Base-by-base conservation (phyloP, 2,888 invertebrate species). In the Heliconius sara region DNA sequence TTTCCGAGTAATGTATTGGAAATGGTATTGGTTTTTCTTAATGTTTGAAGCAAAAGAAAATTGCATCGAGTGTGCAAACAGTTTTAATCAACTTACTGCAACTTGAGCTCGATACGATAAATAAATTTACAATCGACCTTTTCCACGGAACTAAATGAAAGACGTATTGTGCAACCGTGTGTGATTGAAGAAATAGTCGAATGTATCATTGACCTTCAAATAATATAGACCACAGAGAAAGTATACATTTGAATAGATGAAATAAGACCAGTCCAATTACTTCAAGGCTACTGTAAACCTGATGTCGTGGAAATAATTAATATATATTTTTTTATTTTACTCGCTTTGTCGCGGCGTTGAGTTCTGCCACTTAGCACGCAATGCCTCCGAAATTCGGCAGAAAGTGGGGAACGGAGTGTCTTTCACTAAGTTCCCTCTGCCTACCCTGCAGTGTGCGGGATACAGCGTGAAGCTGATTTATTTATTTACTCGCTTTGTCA, bases 1-100 rank as follows among this genome's bases (percentile, higher is more conserved):
- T 81, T 60, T 79, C 30, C 78, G 76, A 81, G 68, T 60, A 76
- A 73, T 72, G 47, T 65, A 79, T 68, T 77, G 72, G 27, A 76
- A 79, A 76, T 57, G 57, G 43, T 57, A 75, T 76, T 75, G 66
- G 68, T 71, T 76, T 30, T 47, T 72, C 70, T 74, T 52, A 76
- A 76, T 52, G 72, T 75, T 76, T 47, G 16, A 27, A 60, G 34
- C 25, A 27, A 65, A 72, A 63, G 65, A 75, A 70, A 43, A 47
- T 66, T 47, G 76, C 34, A 34, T 67, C 27, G 52, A 76, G 12
- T 30, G 66, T 68, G 47, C 66, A 76, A 67, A 66, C 67, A 30
- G n/a, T 60, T 73, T 73, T 73, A 73, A 73, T 73, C 73, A 60
- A 73, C 60, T 73, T 73, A 73, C 57, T 73, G 72, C 72, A 73